A percentile compares a stretch with the other conserved stretches of the same genome.
phyloP scores from a whole-genome alignment of 2,888 invertebrate genomes.

The Xylota segnis region DNA sequence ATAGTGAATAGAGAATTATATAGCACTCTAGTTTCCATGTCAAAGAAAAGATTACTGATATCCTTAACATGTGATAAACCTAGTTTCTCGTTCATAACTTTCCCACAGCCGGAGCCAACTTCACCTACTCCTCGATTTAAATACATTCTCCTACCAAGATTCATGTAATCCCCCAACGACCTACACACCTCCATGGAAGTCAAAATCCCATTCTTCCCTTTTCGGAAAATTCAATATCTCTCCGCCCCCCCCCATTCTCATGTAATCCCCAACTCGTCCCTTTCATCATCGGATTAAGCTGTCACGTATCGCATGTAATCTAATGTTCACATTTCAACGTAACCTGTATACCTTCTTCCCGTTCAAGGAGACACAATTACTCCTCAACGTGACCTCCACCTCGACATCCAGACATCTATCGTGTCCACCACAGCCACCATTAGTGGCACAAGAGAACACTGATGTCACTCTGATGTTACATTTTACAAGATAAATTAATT shows the following conservation, averaged over 20 bases:
- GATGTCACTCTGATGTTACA: conserved; percentile 50
- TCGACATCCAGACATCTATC: conserved; percentile 22
- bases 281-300: conserved; percentile 50
- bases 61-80: too few relatives aligned
- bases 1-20: too few relatives aligned
- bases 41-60: too few relatives aligned
- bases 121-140: neutral
- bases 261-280: conserved; percentile 14
- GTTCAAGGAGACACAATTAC: conserved; percentile 49
- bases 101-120: too few relatives aligned
- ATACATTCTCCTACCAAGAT: neutral
- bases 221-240: conserved; percentile 18
- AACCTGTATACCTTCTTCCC: neutral
- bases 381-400: conserved; percentile 47
- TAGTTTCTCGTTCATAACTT: too few relatives aligned
- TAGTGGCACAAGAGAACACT: conserved; percentile 21
- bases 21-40: too few relatives aligned
- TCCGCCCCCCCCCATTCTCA: neutral
- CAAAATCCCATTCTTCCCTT: neutral
- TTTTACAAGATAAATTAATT: conserved; percentile 67
- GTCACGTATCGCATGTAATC: conserved; percentile 58
- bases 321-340: conserved; percentile 48
- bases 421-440: conserved; percentile 8
- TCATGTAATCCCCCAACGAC: neutral
- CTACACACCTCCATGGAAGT: neutral